phyloP scores from a whole-genome alignment of 2,113 vertebrate genomes.

The Ceyx melanurus region DNA sequence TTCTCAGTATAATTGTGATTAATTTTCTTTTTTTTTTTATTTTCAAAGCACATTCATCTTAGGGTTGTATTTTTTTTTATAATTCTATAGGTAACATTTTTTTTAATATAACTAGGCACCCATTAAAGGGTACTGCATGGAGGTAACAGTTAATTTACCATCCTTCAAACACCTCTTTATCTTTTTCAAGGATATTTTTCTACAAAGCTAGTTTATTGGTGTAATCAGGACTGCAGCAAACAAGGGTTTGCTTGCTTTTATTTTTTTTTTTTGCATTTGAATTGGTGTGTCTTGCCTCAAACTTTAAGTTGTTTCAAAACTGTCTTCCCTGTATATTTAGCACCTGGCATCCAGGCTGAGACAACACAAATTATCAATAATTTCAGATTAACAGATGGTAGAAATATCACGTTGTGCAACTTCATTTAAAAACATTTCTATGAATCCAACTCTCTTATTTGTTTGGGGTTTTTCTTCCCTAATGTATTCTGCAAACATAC shows the following conservation, averaged over 20 bases:
- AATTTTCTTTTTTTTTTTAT: background rate
- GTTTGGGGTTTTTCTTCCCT: fast-evolving
- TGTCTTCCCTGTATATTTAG: background rate
- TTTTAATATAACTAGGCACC: background rate
- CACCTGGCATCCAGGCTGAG: background rate
- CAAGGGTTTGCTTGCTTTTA: background rate
- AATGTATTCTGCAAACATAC: background rate
- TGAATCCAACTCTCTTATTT: background rate
- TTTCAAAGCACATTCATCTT: background rate
- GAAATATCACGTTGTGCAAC: background rate
- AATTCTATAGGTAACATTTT: background rate
- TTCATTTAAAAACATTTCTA: background rate
- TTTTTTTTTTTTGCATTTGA: background rate
- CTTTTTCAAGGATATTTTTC: background rate
- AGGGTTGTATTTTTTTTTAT: background rate
- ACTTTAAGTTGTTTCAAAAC: background rate
- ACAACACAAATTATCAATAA: background rate
- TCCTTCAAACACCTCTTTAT: background rate
- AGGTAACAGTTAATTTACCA: background rate
- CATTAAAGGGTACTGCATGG: background rate
- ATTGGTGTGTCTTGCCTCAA: background rate
- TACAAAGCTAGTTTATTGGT: background rate
- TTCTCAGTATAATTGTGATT: background rate
- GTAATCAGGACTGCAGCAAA: background rate
- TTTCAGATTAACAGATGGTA: background rate